phyloP scores from a whole-genome alignment of 2,113 vertebrate species.

The Anolis carolinensis region DNA sequence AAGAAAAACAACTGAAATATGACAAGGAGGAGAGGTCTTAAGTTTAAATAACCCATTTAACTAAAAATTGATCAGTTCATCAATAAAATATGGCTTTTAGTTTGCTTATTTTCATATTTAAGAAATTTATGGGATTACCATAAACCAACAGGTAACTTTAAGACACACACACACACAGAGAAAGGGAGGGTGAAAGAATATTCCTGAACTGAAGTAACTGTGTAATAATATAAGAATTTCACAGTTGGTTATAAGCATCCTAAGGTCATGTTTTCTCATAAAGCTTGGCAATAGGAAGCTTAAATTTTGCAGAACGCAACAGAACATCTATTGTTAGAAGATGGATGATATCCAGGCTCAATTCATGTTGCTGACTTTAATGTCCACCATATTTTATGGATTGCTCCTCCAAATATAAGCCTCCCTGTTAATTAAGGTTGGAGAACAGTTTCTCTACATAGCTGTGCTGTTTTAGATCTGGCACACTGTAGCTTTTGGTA shows the following conservation, averaged over 20 bases:
- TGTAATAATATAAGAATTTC: neutral
- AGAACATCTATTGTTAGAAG: neutral
- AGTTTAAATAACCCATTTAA: neutral
- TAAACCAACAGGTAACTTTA: too few species aligned
- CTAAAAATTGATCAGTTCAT: neutral
- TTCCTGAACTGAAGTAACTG: neutral
- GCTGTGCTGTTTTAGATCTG: neutral
- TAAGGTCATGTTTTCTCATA: neutral
- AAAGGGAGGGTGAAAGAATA: neutral
- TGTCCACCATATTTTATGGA: neutral
- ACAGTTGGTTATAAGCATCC: neutral
- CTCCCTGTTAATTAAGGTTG: neutral
- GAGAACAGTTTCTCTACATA: neutral
- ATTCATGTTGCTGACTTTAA: neutral
- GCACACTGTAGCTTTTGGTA: neutral
- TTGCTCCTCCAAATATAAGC: neutral
- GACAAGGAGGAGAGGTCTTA: too few species aligned
- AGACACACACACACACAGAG: too few species aligned
- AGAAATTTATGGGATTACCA: too few species aligned
- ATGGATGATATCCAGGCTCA: neutral
- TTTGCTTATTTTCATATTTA: neutral
- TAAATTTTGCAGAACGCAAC: neutral
- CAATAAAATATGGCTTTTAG: neutral
- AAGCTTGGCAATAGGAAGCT: neutral
- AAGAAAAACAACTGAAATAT: neutral